Percentiles rank a stretch among this genome's conserved stretches.
Conservation (phyloP, 2,888 invertebrate species). For the Drosophila histrio region DNA sequence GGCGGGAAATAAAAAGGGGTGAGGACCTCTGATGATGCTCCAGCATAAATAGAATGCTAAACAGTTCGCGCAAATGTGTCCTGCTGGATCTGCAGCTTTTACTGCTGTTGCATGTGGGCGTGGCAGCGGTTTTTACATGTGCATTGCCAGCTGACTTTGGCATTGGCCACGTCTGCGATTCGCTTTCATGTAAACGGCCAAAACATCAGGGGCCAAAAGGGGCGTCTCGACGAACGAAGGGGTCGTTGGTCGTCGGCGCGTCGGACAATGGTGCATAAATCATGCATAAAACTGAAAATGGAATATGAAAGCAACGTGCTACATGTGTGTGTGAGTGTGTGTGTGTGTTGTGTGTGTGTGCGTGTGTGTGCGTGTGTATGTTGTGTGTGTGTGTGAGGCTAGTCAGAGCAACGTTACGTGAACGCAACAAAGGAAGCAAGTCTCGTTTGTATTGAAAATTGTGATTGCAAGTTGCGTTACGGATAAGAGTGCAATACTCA, state of each 20-base stretch:
- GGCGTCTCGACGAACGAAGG: too few species aligned
- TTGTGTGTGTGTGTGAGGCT: background rate
- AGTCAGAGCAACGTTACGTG: slow-evolving; percentile 30
- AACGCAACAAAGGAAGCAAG: slow-evolving; percentile 60
- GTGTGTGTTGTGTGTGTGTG: background rate
- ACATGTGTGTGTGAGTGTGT: slow-evolving; percentile 2
- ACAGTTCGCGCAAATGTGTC: slow-evolving; percentile 60
- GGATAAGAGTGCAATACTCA: slow-evolving; percentile 33
- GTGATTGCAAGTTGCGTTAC: slow-evolving; percentile 49
- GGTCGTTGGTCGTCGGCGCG: slow-evolving; percentile 27
- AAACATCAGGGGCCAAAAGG: slow-evolving; percentile 5
- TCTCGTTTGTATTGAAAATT: slow-evolving; percentile 62
- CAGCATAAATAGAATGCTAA: slow-evolving; percentile 65
- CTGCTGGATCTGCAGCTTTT: slow-evolving; percentile 37
- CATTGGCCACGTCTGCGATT: slow-evolving; percentile 58
- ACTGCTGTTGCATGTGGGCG: slow-evolving; percentile 20
- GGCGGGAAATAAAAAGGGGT: background rate
- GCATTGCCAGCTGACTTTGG: slow-evolving; percentile 55
- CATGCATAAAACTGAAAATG: slow-evolving; percentile 69
- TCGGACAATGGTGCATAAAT: slow-evolving; percentile 66
- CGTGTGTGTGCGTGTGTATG: slow-evolving; percentile 84
- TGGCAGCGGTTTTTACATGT: slow-evolving; percentile 28
- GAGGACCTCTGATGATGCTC: slow-evolving; percentile 31
- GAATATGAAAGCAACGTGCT: slow-evolving; percentile 84
- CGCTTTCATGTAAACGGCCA: slow-evolving; percentile 46